A percentile compares a stretch with the other conserved stretches of the same genome.
Conservation (phyloP, 2,797 vertebrate genomes). For the Microctenopoma lineatum region DNA sequence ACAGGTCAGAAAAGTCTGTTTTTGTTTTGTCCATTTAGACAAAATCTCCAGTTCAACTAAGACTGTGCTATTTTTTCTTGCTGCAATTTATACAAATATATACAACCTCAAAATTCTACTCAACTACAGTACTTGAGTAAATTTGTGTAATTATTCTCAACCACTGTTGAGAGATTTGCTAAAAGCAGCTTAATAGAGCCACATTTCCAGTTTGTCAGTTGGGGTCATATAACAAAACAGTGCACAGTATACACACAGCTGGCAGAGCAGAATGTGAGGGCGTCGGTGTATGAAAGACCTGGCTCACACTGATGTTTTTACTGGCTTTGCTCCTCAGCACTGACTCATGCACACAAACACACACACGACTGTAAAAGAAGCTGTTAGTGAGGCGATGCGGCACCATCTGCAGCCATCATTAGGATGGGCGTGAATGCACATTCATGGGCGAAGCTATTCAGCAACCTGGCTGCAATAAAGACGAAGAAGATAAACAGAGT, state of each 20-base stretch:
- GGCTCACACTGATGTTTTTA: slow-evolving; percentile 46
- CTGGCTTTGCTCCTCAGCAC: slow-evolving; percentile 59
- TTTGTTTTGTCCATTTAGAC: neutral
- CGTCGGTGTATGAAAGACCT: slow-evolving; percentile 54
- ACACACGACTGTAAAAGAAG: slow-evolving; percentile 63
- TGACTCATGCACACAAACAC: slow-evolving; percentile 9
- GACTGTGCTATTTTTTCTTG: too few relatives aligned
- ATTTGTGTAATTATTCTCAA: neutral
- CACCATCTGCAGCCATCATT: slow-evolving; percentile 76
- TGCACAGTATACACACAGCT: slow-evolving; percentile 58
- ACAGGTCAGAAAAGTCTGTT: neutral
- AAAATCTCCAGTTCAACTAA: too few relatives aligned
- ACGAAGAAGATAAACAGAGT: slow-evolving; percentile 71
- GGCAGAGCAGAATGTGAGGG: slow-evolving; percentile 54
- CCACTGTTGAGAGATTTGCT: slow-evolving; percentile 21
- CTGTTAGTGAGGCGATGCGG: slow-evolving; percentile 60
- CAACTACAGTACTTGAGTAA: neutral
- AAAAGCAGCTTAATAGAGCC: slow-evolving; percentile 59
- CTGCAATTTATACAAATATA: neutral
- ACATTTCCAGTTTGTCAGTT: slow-evolving; percentile 62
- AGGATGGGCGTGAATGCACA: slow-evolving; percentile 65
- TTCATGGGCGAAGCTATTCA: slow-evolving; percentile 65
- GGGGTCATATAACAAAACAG: slow-evolving; percentile 56
- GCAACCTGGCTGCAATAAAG: slow-evolving; percentile 65
- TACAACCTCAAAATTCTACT: neutral